Base-by-base conservation (phyloP, 2,888 invertebrate species). In the Epicampocera succincta region DNA sequence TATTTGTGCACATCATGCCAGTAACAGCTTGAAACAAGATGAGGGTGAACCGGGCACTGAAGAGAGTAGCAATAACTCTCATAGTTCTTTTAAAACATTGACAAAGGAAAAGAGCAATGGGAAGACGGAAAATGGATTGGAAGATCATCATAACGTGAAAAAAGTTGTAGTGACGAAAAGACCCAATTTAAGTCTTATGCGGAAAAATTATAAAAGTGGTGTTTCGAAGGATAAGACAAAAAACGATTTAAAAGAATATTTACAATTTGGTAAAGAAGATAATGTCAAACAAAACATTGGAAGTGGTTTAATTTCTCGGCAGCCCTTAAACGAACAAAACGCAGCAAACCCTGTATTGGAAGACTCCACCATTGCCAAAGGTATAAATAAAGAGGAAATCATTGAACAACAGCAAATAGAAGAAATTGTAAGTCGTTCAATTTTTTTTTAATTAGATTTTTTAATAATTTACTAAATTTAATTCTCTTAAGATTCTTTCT, bases 221-320 rank as follows among this genome's bases (percentile, higher is more conserved):
- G 0, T 17, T 3, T 4, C 29, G 4, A 52, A 29, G 3, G n/a
- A 15, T 17, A 19, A 13, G 15, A 17, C 0, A 0, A 29, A 8
- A 15, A 13, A 48, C n/a, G n/a, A 29, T 6, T 21, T 46, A 1
- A 9, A 65, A 38, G 54, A 56, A 21, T 9, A 65, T 21, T 38
- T 73, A n/a, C 38, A 58, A 50, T 9, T n/a, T 29, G 15, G 21
- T 11, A 9, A 42, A 4, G n/a, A 76, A 66, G 17, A 9, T 12
- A 12, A 25, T 1, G 38, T 15, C 21, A 54, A 1, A 5, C 21
- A 56, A 21, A 38, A 25, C 25, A 15, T 11, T n/a, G 60, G 19
- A 33, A 44, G 9, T 13, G 29, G 1, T 8, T 15, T 12, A 13
- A n/a, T 4, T 19, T 1, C 8, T 0, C 13, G 29, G n/a, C 11